Percentiles rank a stretch among this genome's conserved stretches.
Evolutionary conservation across 1,140 invertebrate genomes (phyloP).

Genomic region (Cephus cinctus): DNA sequence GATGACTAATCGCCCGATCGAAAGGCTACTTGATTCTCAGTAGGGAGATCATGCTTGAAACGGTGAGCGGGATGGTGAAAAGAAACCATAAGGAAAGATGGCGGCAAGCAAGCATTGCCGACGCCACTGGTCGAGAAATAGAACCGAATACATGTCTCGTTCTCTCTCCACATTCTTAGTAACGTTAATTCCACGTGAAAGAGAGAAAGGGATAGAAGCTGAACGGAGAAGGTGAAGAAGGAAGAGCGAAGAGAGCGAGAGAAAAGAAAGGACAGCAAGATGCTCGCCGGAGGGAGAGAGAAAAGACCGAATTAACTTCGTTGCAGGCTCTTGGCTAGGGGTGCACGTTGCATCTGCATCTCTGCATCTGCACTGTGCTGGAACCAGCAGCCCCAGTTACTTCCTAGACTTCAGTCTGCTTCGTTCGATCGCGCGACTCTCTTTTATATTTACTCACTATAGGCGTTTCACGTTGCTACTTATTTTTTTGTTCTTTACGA

Average conservation of each 20-base stretch:
- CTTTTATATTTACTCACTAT: too few species aligned
- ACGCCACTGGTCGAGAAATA: slow-evolving; percentile 41
- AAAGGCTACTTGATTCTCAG: too few species aligned
- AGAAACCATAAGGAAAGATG: slow-evolving; percentile 14
- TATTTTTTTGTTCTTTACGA: too few species aligned
- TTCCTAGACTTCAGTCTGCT: too few species aligned
- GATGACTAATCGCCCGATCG: too few species aligned
- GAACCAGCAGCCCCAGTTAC: too few species aligned
- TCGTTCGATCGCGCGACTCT: too few species aligned
- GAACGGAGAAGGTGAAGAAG: slow-evolving; percentile 7
- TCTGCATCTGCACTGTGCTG: slow-evolving; percentile 21
- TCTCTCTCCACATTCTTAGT: slow-evolving; percentile 35
- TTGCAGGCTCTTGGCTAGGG: slow-evolving; percentile 18
- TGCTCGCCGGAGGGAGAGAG: slow-evolving; percentile 19
- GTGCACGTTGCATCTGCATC: slow-evolving; percentile 28
- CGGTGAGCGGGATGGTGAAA: too few species aligned
- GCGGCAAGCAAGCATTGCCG: slow-evolving; percentile 10
- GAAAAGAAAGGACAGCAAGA: slow-evolving; percentile 5
- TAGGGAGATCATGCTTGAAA: too few species aligned
- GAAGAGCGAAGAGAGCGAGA: too few species aligned
- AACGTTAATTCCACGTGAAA: slow-evolving; percentile 19
- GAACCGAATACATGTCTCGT: slow-evolving; percentile 30
- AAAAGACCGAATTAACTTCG: slow-evolving; percentile 45
- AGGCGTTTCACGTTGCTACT: too few species aligned
- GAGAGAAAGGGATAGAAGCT: background rate